Evolutionary conservation across 2,797 vertebrate species (phyloP), one percentile per base, ranked within the genome.

Genomic region (Steatocranus sp.): DNA sequence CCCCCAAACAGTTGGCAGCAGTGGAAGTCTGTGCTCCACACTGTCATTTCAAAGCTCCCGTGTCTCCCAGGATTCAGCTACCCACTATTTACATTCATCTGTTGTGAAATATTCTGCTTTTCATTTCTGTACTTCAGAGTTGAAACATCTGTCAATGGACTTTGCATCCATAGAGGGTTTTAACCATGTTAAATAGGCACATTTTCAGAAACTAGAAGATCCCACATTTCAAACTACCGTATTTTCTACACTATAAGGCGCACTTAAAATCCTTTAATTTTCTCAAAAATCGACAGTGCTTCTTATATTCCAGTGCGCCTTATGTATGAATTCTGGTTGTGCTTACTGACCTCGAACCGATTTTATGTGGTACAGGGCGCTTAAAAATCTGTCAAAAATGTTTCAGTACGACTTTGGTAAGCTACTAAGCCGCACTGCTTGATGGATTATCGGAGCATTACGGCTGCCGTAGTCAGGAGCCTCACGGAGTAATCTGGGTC

Each of bases 1-100:
- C 41, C 66, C 32, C 66, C 80, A 68, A 83, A 63, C 48, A 27
- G 25, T 83, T 87, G 86, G 80, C 81, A 82, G 80, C 80, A 82
- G 75, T 12, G 75, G 18, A 7, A 83, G 41, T 75, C 36, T 68
- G 41, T 78, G 83, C 81, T 75, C 61, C 50, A 83, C 83, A 36
- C 85, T 23, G 58, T 85, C 50, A 83, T 82, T 86, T 87, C 48
- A 41, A 75, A 80, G 83, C 38, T 73, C 11, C 79, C 49, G 74
- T 66, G 73, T 51, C 81, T 79, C 56, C 50, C 75, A 68, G 46
- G 78, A 50, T 63, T 41, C 27, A 82, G 48, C 79, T 27, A 1
- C 78, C 77, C 78, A 68, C 78, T 75, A 20, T 85, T 90, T 63
- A 82, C 0, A 1, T 48, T 73, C 41, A 73, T 27, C 25, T 73